These are phyloP conservation scores for Drosophila tsacasi DNA, from an alignment of 1,140 invertebrate species.

Conservation along the genomic window DNA sequence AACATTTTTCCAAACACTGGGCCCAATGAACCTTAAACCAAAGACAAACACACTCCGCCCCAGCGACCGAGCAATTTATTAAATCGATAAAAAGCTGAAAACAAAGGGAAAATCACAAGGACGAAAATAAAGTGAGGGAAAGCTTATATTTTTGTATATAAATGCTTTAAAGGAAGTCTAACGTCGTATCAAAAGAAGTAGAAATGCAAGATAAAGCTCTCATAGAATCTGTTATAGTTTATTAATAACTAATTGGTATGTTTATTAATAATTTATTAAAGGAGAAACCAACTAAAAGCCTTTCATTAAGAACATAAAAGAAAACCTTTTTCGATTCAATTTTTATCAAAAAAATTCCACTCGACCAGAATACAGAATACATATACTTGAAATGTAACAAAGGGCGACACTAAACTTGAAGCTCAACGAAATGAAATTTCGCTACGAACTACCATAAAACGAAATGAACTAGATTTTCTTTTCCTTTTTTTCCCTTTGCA, in stretches of 20 bases:
- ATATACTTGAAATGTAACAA: constrained; percentile 20
- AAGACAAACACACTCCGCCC: constrained; percentile 47
- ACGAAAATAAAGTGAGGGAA: constrained; percentile 22
- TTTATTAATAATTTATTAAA: not conserved
- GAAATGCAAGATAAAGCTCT: too few relatives aligned
- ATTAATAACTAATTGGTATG: not conserved
- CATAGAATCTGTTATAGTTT: not conserved
- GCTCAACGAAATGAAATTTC: constrained; percentile 62
- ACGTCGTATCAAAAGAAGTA: too few relatives aligned
- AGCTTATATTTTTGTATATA: constrained; percentile 12
- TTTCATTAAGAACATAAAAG: not conserved
- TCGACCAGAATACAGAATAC: constrained; percentile 3
- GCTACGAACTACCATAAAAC: constrained; percentile 53
- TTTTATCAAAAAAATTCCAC: not conserved
- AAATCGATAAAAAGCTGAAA: constrained; percentile 69
- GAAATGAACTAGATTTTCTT: constrained; percentile 65
- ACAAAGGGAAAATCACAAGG: constrained; percentile 11
- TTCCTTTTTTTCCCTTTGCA: not conserved
- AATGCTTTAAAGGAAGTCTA: constrained; percentile 39
- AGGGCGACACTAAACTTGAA: constrained; percentile 60
- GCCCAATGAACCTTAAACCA: constrained; percentile 63
- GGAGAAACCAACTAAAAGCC: not conserved
- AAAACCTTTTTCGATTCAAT: not conserved
- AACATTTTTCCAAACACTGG: constrained; percentile 35
- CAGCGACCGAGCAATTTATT: constrained; percentile 65